Evolutionary conservation across 2,797 vertebrate genomes (phyloP), one percentile per base, ranked within the genome.

Genomic region (Rhinella marina): DNA sequence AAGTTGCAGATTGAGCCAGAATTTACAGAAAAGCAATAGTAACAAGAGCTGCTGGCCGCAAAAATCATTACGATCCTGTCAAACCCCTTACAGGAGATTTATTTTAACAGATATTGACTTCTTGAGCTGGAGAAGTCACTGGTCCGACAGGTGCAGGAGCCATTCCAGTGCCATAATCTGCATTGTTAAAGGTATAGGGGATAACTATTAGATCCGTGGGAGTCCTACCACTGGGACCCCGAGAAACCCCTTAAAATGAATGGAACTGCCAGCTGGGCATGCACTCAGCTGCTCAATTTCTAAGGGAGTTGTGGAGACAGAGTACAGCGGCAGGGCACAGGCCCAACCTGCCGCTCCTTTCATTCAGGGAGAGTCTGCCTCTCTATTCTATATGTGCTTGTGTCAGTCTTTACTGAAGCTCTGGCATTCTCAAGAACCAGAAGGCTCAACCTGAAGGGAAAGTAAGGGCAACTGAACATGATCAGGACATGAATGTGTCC

Each of bases 21-120:
- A 84, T 84, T n/a, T 57, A 73, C 68, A 73, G 64, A 83, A 82
- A 83, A 70, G 54, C 66, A 10, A 73, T 57, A 84, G 82, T 73
- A 59, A 84, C 82, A 73, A 59, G 82, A 84, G 81, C 52, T 72
- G 56, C 61, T 66, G 80, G 52, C 72, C 81, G 16, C 75, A 77
- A 27, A 41, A 85, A 85, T 85, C 83, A 54, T 84, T 84, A 84
- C 9, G 21, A 41, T 50, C 54, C 57, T 75, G 82, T 84, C 82
- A 84, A n/a, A 59, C 66, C 59, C 70, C 57, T 84, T 59, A 76
- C 25, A 85, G 57, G 57, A 85, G 76, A 78, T 85, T 85, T 78
- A 85, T 85, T 62, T 25, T 50, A 75, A 62, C 72, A 6, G 83
- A 29, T 62, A 9, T 50, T 77, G 72, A 64, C 73, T 64, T 64